These are phyloP conservation scores for Propithecus deckenii DNA, from an alignment of 2,797 vertebrate genomes.

Conservation along the genomic window DNA sequence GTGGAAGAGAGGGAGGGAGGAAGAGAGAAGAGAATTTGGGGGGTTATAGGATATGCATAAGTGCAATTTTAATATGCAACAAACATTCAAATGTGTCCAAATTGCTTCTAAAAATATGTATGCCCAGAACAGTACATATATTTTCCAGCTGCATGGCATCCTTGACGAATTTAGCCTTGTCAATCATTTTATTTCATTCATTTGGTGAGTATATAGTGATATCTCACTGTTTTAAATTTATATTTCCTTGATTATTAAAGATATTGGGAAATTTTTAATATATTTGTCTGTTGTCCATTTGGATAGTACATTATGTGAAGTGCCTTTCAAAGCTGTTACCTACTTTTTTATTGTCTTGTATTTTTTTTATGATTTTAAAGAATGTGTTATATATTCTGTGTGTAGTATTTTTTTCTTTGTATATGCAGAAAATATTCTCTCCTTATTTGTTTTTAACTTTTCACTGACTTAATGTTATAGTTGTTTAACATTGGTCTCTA, in stretches of 20 bases:
- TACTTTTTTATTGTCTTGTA: not conserved
- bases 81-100: too few relatives aligned
- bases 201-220: not conserved
- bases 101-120: too few relatives aligned
- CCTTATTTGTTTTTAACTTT: not conserved
- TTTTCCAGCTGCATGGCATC: not conserved
- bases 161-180: not conserved
- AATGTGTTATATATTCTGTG: not conserved
- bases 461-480: not conserved
- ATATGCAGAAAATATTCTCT: not conserved
- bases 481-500: not conserved
- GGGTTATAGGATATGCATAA: too few relatives aligned
- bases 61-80: too few relatives aligned
- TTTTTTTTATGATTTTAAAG: not conserved
- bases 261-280: not conserved
- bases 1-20: not conserved
- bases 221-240: not conserved
- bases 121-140: too few relatives aligned
- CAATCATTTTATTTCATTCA: not conserved
- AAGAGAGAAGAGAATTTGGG: not conserved
- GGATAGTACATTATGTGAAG: not conserved
- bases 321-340: not conserved
- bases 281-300: not conserved
- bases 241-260: not conserved
- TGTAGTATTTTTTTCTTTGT: not conserved